phyloP scores from a whole-genome alignment of 2,888 invertebrate species.

The Dicyrtoma fusca region DNA sequence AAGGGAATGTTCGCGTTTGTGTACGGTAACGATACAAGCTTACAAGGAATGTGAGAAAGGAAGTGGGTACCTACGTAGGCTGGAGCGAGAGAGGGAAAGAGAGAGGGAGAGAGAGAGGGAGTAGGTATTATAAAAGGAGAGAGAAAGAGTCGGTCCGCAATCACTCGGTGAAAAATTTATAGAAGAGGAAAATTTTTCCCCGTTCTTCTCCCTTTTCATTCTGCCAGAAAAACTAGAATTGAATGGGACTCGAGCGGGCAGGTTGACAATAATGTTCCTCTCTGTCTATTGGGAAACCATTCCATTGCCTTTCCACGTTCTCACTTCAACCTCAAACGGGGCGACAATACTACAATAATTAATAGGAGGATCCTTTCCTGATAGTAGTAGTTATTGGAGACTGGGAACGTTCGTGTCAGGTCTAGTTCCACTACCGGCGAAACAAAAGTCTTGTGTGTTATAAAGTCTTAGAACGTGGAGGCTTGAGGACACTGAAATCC shows the following conservation, averaged over 20 bases:
- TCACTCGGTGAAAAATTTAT: slow-evolving; percentile 24
- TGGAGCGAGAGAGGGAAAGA: not conserved
- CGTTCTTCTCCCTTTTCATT: not conserved
- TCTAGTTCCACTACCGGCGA: too few species aligned
- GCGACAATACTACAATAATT: too few species aligned
- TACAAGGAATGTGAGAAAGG: not conserved
- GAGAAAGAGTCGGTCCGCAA: slow-evolving; percentile 12
- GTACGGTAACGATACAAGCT: not conserved
- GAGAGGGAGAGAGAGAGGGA: slow-evolving; percentile 1
- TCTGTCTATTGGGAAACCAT: too few species aligned
- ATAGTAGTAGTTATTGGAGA: too few species aligned
- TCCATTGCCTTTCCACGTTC: too few species aligned
- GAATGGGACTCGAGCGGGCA: slow-evolving; percentile 1
- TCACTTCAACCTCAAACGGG: too few species aligned
- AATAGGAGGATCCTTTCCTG: too few species aligned
- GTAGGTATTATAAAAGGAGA: not conserved
- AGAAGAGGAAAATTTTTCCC: slow-evolving; percentile 1
- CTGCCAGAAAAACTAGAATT: slow-evolving; percentile 3
- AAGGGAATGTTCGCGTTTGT: not conserved
- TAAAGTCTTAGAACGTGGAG: too few species aligned
- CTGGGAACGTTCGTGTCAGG: too few species aligned
- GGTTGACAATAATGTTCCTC: slow-evolving; percentile 20
- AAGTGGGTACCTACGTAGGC: not conserved
- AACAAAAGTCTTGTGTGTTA: too few species aligned
- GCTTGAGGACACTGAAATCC: too few species aligned